Evolutionary conservation across 1,140 invertebrate genomes (phyloP), one percentile per base, ranked within the genome.

Genomic region (Brachionus manjavacas): DNA sequence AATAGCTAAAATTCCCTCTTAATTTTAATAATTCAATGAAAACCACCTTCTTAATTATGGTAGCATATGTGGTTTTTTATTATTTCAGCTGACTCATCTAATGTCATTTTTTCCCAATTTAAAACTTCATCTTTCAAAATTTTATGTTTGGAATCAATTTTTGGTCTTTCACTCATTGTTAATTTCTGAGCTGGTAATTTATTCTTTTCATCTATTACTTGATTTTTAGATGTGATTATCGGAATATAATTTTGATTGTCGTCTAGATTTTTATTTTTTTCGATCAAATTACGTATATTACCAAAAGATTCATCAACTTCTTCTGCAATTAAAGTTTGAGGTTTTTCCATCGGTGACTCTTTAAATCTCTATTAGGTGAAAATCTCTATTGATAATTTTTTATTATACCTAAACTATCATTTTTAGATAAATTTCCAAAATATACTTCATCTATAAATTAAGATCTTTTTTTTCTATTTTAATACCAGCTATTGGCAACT

Each of bases 51-150:
- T 68, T 81, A 52, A 46, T 81, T 64, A 68, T 64, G 64, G 14
- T 81, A 81, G 16, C 79, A 81, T 12, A 81, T 81, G 7, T 81
- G 79, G 16, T 43, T 64, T 64, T 81, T 81, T 28, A 81, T 46
- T 14, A 64, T 60, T 25, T 68, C 23, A n/a, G 41, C 79, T 20
- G 79, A 41, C 39, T 81, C 79, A 64, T 81, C 79, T 8, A 81
- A 14, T 16, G 79, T 81, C 12, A 81, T n/a, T 43, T 64, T 64
- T 12, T 46, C 12, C 79, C 79, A 81, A 46, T 81, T 39, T 4
- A 39, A 35, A 14, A 64, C 39, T 35, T 81, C 79, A 3, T 60
- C 12, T 46, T 12, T 11, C 8, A 81, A 28, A 41, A 35, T 46
- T 64, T 81, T 81, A 64, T 81, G 79, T 1, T 81, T 52, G 9